phyloP scores from a whole-genome alignment of 2,888 invertebrate genomes.

The Busseola fusca region DNA sequence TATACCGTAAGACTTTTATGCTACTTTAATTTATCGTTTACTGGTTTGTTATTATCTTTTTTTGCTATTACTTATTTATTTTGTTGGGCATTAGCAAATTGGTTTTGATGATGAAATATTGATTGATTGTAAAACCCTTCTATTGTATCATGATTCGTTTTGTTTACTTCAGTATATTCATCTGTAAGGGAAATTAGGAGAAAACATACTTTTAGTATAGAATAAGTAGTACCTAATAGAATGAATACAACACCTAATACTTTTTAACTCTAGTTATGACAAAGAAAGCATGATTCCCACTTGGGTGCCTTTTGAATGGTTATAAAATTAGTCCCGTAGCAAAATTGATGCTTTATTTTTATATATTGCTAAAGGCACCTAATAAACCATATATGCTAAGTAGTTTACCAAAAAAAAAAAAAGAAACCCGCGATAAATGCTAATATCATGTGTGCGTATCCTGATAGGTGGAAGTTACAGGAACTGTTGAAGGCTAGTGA shows the following conservation, averaged over 20 bases:
- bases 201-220: too few species aligned
- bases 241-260: background rate
- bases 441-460: background rate
- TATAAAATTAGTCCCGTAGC: background rate
- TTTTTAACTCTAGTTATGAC: background rate
- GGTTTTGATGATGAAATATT: background rate
- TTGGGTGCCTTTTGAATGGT: background rate
- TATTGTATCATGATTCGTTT: background rate
- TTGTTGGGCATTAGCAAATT: background rate
- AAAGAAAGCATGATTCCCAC: background rate
- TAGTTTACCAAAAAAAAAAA: background rate
- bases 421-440: background rate
- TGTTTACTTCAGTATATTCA: background rate
- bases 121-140: background rate
- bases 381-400: background rate
- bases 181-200: background rate
- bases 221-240: background rate
- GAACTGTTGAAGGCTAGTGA: background rate
- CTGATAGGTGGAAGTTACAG: background rate
- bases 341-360: background rate
- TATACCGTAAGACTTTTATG: slow-evolving; percentile 31
- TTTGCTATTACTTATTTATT: background rate
- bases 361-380: background rate
- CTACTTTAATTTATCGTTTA: background rate
- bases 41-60: background rate